Conservation (phyloP, 92 coral and sea anemone genomes). For the Zoanthus gigantus region DNA sequence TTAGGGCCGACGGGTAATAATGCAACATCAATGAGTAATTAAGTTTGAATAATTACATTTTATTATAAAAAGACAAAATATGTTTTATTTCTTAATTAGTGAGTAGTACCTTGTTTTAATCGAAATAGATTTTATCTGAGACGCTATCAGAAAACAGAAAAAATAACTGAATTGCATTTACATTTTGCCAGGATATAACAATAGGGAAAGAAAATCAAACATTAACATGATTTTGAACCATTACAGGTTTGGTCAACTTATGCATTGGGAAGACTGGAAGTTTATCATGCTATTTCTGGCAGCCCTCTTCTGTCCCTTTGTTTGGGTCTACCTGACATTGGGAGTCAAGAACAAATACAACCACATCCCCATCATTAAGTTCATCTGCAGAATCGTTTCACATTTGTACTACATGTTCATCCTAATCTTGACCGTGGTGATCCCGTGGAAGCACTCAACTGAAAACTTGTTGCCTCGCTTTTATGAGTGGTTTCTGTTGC, state of each 20-base stretch:
- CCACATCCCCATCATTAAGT: slow-evolving; percentile 94
- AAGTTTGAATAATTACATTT: too few relatives aligned
- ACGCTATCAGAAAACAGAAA: too few relatives aligned
- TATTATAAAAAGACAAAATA: too few relatives aligned
- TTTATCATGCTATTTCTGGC: slow-evolving; percentile 80
- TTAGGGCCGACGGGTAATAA: too few relatives aligned
- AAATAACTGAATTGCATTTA: too few relatives aligned
- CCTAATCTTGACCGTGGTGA: slow-evolving; percentile 77
- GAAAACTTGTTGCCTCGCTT: slow-evolving; percentile 71
- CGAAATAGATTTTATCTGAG: too few relatives aligned
- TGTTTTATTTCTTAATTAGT: too few relatives aligned
- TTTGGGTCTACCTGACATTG: slow-evolving; percentile 88
- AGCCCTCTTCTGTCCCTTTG: slow-evolving; percentile 86
- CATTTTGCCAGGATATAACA: too few relatives aligned
- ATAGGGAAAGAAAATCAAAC: too few relatives aligned
- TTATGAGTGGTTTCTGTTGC: slow-evolving; percentile 81
- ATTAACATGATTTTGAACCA: background rate
- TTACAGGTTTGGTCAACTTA: slow-evolving; percentile 82
- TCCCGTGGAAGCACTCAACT: slow-evolving; percentile 82
- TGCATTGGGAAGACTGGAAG: slow-evolving; percentile 83
- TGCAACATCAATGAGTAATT: too few relatives aligned
- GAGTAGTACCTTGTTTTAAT: too few relatives aligned
- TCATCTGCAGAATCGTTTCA: slow-evolving; percentile 96
- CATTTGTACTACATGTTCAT: slow-evolving; percentile 86
- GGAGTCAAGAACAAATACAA: slow-evolving; percentile 93